A percentile compares a stretch with the other conserved stretches of the same genome.
phyloP scores from a whole-genome alignment of 2,888 invertebrate species.

The Idaea biselata region DNA sequence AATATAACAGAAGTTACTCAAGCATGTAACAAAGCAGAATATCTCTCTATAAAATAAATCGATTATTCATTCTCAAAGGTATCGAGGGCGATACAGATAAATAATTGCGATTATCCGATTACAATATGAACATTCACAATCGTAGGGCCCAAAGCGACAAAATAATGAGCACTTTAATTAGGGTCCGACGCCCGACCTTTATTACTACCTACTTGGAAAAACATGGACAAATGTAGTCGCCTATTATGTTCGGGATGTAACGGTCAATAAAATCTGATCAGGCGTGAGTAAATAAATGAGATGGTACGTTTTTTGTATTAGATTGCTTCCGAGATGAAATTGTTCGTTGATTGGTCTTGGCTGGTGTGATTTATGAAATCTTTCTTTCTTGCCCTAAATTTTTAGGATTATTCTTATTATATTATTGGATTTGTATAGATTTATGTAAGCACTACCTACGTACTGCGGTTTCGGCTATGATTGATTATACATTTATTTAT shows the following conservation, averaged over 20 bases:
- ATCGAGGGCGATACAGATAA: neutral
- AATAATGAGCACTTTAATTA: slow-evolving; percentile 59
- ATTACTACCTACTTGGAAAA: slow-evolving; percentile 27
- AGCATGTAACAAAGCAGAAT: too few relatives aligned
- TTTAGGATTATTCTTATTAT: neutral
- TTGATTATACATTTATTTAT: too few relatives aligned
- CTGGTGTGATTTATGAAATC: neutral
- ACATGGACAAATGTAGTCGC: slow-evolving; percentile 31
- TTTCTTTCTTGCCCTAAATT: neutral
- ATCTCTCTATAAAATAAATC: neutral
- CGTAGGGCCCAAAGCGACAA: slow-evolving; percentile 35
- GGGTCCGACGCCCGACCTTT: slow-evolving; percentile 40
- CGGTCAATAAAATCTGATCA: slow-evolving; percentile 9
- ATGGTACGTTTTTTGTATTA: neutral
- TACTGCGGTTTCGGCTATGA: too few relatives aligned
- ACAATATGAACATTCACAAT: slow-evolving; percentile 34
- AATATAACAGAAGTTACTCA: too few relatives aligned
- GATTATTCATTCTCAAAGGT: neutral
- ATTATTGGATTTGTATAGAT: too few relatives aligned
- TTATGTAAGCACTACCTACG: too few relatives aligned
- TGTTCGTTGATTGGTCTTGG: neutral
- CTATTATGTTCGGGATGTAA: slow-evolving; percentile 29
- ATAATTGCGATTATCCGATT: slow-evolving; percentile 23
- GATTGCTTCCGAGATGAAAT: neutral
- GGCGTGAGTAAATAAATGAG: neutral